A percentile compares a stretch with the other conserved stretches of the same genome.
Conservation (phyloP, 2,113 vertebrate genomes). For the Lathamus discolor region DNA sequence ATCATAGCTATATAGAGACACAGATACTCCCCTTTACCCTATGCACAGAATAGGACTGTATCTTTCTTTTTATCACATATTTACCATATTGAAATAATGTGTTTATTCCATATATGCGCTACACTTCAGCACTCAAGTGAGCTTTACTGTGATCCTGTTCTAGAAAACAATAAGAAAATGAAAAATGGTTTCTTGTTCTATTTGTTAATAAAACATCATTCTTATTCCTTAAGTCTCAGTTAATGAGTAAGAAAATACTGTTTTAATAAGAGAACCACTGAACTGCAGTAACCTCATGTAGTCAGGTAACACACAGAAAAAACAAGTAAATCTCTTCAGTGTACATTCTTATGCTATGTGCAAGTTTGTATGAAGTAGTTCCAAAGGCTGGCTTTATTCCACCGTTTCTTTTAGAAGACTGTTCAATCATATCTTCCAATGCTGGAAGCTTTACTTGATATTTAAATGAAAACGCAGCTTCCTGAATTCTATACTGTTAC, state of each 20-base stretch:
- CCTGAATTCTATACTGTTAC: neutral
- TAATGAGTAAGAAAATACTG: neutral
- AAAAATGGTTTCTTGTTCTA: neutral
- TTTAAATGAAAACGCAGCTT: neutral
- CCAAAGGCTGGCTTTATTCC: neutral
- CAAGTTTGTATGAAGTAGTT: slow-evolving; percentile 5
- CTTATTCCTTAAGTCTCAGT: neutral
- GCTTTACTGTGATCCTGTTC: neutral
- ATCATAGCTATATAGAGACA: neutral
- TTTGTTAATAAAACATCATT: neutral
- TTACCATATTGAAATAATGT: neutral
- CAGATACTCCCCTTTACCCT: neutral
- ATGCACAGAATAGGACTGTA: neutral
- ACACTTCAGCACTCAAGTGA: neutral
- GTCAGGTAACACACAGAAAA: neutral
- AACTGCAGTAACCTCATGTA: neutral
- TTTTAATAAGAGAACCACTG: neutral
- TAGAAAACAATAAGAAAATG: neutral
- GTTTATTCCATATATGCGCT: neutral
- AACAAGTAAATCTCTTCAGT: neutral
- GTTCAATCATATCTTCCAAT: neutral
- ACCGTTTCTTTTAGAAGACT: neutral
- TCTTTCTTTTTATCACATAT: neutral
- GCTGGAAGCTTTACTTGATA: slow-evolving; percentile 9
- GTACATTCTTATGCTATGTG: neutral